These are phyloP conservation scores for Zygogramma bicolorata DNA, from an alignment of 2,888 invertebrate species.

Conservation along the genomic window DNA sequence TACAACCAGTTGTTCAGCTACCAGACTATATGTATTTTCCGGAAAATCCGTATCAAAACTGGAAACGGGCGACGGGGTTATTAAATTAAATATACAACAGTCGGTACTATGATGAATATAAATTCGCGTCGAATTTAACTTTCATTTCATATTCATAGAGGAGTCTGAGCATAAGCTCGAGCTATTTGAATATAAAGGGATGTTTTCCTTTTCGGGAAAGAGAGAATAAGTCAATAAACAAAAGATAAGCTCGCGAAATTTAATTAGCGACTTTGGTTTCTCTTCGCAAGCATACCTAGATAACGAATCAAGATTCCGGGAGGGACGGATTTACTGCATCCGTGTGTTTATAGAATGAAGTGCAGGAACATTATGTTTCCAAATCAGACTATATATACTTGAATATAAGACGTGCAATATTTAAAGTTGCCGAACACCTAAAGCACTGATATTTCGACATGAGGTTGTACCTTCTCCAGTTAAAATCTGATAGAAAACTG, in stretches of 20 bases:
- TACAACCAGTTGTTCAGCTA: too few species aligned
- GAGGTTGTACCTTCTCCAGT: too few species aligned
- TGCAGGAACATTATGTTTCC: too few species aligned
- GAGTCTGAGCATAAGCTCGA: constrained; percentile 54
- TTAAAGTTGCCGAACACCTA: too few species aligned
- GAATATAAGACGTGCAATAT: too few species aligned
- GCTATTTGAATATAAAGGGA: constrained; percentile 58
- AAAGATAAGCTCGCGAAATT: constrained; percentile 39
- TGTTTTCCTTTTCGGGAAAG: constrained; percentile 48
- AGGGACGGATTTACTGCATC: background rate
- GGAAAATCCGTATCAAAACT: constrained; percentile 46
- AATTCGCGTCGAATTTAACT: constrained; percentile 56
- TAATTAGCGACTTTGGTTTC: constrained; percentile 36
- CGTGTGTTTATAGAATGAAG: background rate
- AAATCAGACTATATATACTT: too few species aligned
- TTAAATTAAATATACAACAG: constrained; percentile 57
- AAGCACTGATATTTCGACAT: too few species aligned
- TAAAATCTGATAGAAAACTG: too few species aligned
- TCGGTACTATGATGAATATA: constrained; percentile 56
- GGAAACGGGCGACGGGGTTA: constrained; percentile 44
- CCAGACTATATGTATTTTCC: constrained; percentile 40
- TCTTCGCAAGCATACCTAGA: background rate
- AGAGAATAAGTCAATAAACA: constrained; percentile 43
- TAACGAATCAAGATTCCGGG: background rate
- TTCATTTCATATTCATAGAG: constrained; percentile 59